phyloP scores from a whole-genome alignment of 1,140 invertebrate genomes.

The Halesus radiatus region DNA sequence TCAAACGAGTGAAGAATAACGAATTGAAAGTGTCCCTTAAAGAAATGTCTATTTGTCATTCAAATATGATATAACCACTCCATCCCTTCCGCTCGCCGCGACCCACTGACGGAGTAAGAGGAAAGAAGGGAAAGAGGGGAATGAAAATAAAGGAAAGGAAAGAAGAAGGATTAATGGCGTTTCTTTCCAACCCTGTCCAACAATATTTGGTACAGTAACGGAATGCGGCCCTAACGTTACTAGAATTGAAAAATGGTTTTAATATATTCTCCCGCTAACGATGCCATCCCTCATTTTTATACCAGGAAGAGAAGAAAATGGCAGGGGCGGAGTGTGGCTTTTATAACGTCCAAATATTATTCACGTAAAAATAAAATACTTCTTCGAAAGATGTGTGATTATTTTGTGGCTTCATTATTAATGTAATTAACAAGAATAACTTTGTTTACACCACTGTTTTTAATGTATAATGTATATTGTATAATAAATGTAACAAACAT shows the following conservation, averaged over 20 bases:
- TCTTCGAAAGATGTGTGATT: too few relatives aligned
- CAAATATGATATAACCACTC: constrained; percentile 12
- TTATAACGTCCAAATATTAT: too few relatives aligned
- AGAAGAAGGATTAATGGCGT: too few relatives aligned
- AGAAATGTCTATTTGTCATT: constrained; percentile 38
- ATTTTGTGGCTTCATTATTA: too few relatives aligned
- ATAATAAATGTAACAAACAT: too few relatives aligned
- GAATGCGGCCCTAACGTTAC: constrained; percentile 44
- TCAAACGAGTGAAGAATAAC: background rate
- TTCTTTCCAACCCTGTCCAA: constrained; percentile 23
- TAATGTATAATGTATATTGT: too few relatives aligned
- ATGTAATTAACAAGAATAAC: too few relatives aligned
- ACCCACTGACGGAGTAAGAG: constrained; percentile 18
- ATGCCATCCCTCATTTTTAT: constrained; percentile 57
- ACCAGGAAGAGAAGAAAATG: constrained; percentile 38
- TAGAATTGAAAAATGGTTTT: constrained; percentile 58
- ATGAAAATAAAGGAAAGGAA: too few relatives aligned
- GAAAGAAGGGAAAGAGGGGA: background rate
- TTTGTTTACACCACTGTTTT: too few relatives aligned
- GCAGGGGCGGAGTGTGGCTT: background rate
- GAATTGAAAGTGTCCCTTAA: constrained; percentile 26
- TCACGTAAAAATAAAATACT: too few relatives aligned
- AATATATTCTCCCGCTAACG: constrained; percentile 57
- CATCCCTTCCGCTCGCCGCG: background rate
- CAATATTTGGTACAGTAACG: constrained; percentile 34